phyloP scores from a whole-genome alignment of 2,888 invertebrate genomes.

The Habroteleia sp. region DNA sequence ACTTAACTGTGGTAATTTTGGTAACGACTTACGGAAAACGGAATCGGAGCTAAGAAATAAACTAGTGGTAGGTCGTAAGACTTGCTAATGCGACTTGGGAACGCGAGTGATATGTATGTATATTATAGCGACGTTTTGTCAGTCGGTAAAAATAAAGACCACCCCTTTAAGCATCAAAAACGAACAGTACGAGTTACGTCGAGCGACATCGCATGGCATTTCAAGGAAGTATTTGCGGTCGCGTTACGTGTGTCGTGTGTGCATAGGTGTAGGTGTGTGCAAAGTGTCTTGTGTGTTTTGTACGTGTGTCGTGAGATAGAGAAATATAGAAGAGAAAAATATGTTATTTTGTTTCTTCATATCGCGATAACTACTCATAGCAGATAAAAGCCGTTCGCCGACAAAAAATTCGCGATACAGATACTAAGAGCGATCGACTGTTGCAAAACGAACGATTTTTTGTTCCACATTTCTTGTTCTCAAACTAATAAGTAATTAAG shows the following conservation, averaged over 20 bases:
- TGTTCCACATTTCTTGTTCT: background rate
- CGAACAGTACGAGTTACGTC: constrained; percentile 4
- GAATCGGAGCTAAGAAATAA: too few relatives aligned
- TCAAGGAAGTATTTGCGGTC: constrained; percentile 61
- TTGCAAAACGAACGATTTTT: too few relatives aligned
- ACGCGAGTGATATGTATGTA: constrained; percentile 43
- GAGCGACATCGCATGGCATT: constrained; percentile 55
- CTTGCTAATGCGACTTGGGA: too few relatives aligned
- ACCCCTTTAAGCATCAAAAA: constrained; percentile 3
- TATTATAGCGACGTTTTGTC: constrained; percentile 6
- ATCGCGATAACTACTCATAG: constrained; percentile 64
- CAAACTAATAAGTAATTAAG: constrained; percentile 61
- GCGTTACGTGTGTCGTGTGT: constrained; percentile 32
- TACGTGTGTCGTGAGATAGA: constrained; percentile 53
- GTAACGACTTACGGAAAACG: too few relatives aligned
- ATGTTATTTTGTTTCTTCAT: constrained; percentile 56
- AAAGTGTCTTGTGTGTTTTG: constrained; percentile 16
- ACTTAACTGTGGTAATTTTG: too few relatives aligned
- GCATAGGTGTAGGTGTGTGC: constrained; percentile 11
- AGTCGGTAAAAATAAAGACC: constrained; percentile 3
- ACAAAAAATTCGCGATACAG: constrained; percentile 57
- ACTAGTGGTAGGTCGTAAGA: too few relatives aligned
- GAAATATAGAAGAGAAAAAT: constrained; percentile 66
- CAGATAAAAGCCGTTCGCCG: constrained; percentile 58
- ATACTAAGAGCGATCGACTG: constrained; percentile 55